Conservation (phyloP, 2,113 vertebrate genomes). For the Mixornis gularis region DNA sequence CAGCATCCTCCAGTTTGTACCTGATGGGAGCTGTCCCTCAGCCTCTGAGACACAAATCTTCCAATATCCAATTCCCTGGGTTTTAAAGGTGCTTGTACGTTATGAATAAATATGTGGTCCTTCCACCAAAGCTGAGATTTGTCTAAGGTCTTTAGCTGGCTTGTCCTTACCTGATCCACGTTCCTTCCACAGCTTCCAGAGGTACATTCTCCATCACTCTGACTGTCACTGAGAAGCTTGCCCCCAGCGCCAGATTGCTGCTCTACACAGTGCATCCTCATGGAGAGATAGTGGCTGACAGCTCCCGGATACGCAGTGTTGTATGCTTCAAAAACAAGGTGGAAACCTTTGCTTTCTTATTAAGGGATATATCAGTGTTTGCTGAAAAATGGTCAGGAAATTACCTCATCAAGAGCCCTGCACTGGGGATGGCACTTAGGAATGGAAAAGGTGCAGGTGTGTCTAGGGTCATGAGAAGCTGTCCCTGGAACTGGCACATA, state of each 20-base stretch:
- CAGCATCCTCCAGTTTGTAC: neutral
- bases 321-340: conserved; percentile 86
- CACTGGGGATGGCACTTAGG: neutral
- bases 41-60: neutral
- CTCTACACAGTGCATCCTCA: conserved; percentile 75
- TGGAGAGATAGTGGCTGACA: conserved; percentile 75
- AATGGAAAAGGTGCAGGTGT: neutral
- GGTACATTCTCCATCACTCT: conserved; percentile 70
- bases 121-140: neutral
- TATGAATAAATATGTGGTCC: neutral
- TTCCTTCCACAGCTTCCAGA: conserved; percentile 35
- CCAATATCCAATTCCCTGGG: neutral
- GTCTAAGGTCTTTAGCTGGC: neutral
- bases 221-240: conserved; percentile 60
- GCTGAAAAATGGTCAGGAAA: neutral
- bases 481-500: rapidly evolving
- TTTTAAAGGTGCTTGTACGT: neutral
- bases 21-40: neutral
- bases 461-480: neutral
- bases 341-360: neutral
- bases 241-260: conserved; percentile 68
- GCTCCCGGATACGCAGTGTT: conserved; percentile 62
- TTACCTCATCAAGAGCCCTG: neutral
- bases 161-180: neutral
- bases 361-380: neutral